Conservation (phyloP, 2,797 vertebrate species). For the Dryobates pubescens region DNA sequence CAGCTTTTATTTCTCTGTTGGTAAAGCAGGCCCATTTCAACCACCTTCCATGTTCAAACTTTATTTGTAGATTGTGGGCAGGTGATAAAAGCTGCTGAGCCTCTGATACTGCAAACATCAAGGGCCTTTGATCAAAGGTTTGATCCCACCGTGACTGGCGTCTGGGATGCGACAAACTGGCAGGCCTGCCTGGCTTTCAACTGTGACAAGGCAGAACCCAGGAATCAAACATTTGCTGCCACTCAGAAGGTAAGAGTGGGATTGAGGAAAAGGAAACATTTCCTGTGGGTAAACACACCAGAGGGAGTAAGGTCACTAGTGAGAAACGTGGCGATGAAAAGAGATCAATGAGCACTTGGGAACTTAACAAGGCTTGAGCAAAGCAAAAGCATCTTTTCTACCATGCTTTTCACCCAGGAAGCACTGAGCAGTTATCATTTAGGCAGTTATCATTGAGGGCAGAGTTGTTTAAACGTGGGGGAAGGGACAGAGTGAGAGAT, state of each 20-base stretch:
- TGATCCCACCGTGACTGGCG: background rate
- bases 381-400: background rate
- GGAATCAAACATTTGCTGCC: background rate
- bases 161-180: background rate
- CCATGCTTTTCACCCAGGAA: background rate
- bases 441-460: too few species aligned
- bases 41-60: background rate
- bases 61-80: constrained; percentile 1
- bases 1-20: constrained; percentile 25
- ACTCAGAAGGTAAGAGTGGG: background rate
- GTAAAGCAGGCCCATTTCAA: constrained; percentile 25
- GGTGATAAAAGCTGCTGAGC: constrained; percentile 19
- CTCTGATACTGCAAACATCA: constrained; percentile 11
- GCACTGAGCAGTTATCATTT: background rate
- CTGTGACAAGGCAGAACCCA: background rate
- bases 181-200: background rate
- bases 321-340: background rate
- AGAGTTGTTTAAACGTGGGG: rapidly evolving
- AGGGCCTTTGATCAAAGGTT: constrained; percentile 28
- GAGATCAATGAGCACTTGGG: background rate
- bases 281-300: background rate
- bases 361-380: background rate
- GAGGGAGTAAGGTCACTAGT: rapidly evolving
- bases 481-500: background rate
- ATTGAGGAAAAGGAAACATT: background rate